phyloP scores from a whole-genome alignment of 2,113 vertebrate species.

The Amazona vittata region DNA sequence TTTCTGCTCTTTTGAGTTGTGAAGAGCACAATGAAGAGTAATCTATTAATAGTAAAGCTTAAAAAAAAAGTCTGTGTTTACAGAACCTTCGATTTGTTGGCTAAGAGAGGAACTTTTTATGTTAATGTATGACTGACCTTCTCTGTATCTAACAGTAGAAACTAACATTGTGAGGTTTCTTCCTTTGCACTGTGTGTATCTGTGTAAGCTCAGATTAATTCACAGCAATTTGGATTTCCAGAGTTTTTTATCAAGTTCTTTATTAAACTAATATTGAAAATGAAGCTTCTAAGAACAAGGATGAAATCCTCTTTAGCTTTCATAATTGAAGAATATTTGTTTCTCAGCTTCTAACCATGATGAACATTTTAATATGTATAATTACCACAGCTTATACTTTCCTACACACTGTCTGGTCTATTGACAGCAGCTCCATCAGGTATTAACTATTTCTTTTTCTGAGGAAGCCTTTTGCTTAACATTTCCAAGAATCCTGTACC shows the following conservation, averaged over 20 bases:
- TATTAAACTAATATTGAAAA: background rate
- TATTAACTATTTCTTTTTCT: background rate
- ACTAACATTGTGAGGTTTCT: background rate
- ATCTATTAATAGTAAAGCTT: background rate
- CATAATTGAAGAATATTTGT: background rate
- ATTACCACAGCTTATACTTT: background rate
- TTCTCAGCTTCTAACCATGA: background rate
- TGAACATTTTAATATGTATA: background rate
- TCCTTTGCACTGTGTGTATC: background rate
- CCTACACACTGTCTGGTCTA: background rate
- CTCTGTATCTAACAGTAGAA: background rate
- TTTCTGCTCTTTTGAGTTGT: background rate
- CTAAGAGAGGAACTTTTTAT: background rate
- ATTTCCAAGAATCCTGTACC: background rate
- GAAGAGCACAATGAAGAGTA: background rate
- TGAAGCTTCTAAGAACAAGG: background rate
- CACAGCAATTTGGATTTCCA: background rate
- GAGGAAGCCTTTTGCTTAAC: background rate
- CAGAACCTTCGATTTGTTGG: background rate
- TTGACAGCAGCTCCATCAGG: background rate
- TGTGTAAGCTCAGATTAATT: background rate
- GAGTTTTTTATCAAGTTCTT: background rate
- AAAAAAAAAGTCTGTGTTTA: background rate
- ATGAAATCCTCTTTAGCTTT: background rate
- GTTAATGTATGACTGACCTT: background rate